Evolutionary conservation across 2,888 invertebrate species (phyloP), one percentile per base, ranked within the genome.

Genomic region (Agrilus biguttatus): DNA sequence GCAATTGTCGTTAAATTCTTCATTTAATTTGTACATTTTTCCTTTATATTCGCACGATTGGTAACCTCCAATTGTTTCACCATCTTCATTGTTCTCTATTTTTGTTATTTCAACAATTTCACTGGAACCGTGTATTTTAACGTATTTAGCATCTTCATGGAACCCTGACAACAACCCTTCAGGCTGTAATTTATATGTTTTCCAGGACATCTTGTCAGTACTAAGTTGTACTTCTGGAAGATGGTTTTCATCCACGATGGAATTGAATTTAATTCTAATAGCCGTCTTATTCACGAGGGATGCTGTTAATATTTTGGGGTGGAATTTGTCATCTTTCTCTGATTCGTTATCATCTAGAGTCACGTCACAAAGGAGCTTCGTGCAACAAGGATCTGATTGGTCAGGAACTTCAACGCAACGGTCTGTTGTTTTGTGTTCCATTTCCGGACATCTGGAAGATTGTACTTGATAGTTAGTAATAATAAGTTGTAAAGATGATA

Each of bases 1-100:
- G 59, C 91, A 91, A 12, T 80, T 83, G 53, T 90, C 86, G 63
- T 85, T 83, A 68, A 83, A 85, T 60, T 83, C 83, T 52, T 83
- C 79, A 0, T 78, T 78, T 68, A 69, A 34, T 50, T 59, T 57
- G 38, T 61, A 60, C 8, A 45, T 55, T 44, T 49, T 52, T 2
- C 57, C 60, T 48, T 65, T 65, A 48, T 61, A 61, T 2, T 59
- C 51, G 57, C 70, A 63, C 19, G 37, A 19, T n/a, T 37, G n/a
- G 34, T 21, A 32, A n/a, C n/a, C 32, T 12, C 33, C 19, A 14
- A n/a, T 36, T 5, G 39, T 39, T 12, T 41, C 38, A n/a, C 39
- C 36, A 37, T 47, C 40, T 10, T 36, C 17, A 1, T n/a, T 13
- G 5, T 33, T 14, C 8, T 37, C 13, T 17, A 21, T 10, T 35